Evolutionary conservation across 2,888 invertebrate species (phyloP), one percentile per base, ranked within the genome.

Genomic region (Drosophila limbata): DNA sequence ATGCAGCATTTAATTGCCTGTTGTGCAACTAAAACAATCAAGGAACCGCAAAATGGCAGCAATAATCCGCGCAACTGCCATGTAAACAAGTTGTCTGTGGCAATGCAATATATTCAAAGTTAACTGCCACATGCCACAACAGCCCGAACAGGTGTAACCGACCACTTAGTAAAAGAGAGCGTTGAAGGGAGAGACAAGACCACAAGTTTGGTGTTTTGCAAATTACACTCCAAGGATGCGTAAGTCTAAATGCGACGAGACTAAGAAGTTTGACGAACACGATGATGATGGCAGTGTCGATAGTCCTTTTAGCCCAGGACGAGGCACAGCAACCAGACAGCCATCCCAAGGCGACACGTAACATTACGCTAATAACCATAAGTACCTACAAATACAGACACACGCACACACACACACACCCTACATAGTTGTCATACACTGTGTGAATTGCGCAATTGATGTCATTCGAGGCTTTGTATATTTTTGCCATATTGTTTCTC

Each of bases 211-310:
- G 65, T 56, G 59, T 57, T 63, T 56, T 52, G 53, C 57, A 76
- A 88, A 89, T 72, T 70, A 72, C 67, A 63, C 89, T 83, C 86
- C 60, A 67, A 84, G 89, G 84, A 87, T 73, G 65, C 62, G 47
- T 53, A 15, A 17, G 21, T 37, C 57, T 64, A 53, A 63, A 64
- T 61, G 62, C 39, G 62, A 25, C 28, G 42, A 42, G 55, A 69
- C 69, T 48, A 40, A 69, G 50, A 68, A 52, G 35, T 53, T 76
- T 65, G 64, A 75, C 70, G 52, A 45, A 17, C 40, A 63, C 53
- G 59, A 47, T 47, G 35, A 56, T 48, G 74, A 67, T 37, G 59
- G n/a, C 52, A 66, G 66, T 50, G 55, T 71, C 77, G 66, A 77
- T 61, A 66, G 64, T 50, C 40, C 59, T 72, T 72, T 55, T 48